Base-by-base conservation (phyloP, 2,113 vertebrate species). In the Siniperca chuatsi region DNA sequence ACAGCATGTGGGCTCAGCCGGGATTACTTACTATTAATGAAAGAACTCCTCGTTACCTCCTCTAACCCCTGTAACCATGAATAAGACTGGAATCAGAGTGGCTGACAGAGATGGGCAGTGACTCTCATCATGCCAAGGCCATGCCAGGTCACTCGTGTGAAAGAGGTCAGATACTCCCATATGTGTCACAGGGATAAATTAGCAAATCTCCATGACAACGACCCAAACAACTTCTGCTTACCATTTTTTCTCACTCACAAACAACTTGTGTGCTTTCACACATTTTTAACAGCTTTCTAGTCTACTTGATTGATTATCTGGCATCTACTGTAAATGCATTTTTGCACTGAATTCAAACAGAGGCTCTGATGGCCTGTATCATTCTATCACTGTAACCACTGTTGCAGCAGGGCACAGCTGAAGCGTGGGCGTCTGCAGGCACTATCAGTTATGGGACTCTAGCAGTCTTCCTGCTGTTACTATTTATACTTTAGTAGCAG, bases 111-210 rank as follows among this genome's bases (percentile, higher is more conserved):
- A 82, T 48, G 62, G 78, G 35, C 78, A 87, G 58, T 77, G 75
- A 46, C 40, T 69, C 79, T 84, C 33, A 78, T 81, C 89, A 91
- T 87, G 81, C 78, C 85, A 81, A 68, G 92, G 90, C 67, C 89
- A 92, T 82, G 76, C 61, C 87, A 88, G 94, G 91, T 92, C 86
- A 89, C 68, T 83, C 83, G 77, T 82, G 87, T 91, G 84, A 90
- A 92, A 82, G 87, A 88, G 89, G 85, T 92, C 89, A 90, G 50
- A 86, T 84, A 82, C 85, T 91, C 84, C 81, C 88, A 88, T 74
- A 80, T 74, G 81, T 90, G 85, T 89, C 71, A 64, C 16, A 4
- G 66, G 74, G 16, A 74, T 73, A 85, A 86, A 90, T 87, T 50
- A 87, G 42, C 80, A 73, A 46, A 78, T 87, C 76, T 80, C n/a